Evolutionary conservation across 2,888 invertebrate species (phyloP).

Genomic region (Myopa tessellatipennis): DNA sequence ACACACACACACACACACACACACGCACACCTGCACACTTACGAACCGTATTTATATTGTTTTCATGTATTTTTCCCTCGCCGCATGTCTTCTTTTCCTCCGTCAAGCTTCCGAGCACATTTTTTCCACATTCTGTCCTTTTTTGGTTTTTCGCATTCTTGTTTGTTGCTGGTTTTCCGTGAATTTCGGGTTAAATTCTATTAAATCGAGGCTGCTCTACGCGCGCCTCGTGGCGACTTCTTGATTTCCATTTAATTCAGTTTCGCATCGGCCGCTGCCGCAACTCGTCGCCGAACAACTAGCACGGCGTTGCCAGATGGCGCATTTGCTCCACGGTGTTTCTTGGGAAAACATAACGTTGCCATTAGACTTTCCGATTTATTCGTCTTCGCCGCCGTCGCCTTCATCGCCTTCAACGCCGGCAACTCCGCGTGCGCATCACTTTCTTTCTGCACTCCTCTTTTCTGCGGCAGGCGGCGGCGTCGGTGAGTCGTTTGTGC

Average conservation of each 20-base stretch:
- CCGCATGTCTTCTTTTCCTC: conserved; percentile 10
- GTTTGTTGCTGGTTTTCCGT: conserved; percentile 9
- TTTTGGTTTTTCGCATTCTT: conserved; percentile 24
- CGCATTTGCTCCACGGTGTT: conserved; percentile 23
- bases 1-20: conserved; percentile 35
- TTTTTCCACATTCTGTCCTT: conserved; percentile 22
- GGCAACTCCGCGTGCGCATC: conserved; percentile 47
- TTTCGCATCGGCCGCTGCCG: conserved; percentile 37
- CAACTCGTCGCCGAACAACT: conserved; percentile 21
- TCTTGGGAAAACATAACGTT: neutral
- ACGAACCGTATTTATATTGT: neutral
- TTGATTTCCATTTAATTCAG: conserved; percentile 42
- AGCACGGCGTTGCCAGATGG: neutral
- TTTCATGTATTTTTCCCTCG: conserved; percentile 12
- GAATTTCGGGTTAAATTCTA: conserved; percentile 17
- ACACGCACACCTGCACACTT: conserved; percentile 20
- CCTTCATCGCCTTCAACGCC: conserved; percentile 38
- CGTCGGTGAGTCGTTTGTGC: neutral
- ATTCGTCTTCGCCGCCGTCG: neutral
- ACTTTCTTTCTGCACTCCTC: conserved; percentile 19
- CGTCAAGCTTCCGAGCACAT: neutral
- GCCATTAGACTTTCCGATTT: conserved; percentile 22
- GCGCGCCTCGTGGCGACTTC: conserved; percentile 40
- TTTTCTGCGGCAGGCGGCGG: conserved; percentile 4
- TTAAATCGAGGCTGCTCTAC: conserved; percentile 3